phyloP scores from a whole-genome alignment of 2,797 vertebrate genomes.

The Liparis tanakae region DNA sequence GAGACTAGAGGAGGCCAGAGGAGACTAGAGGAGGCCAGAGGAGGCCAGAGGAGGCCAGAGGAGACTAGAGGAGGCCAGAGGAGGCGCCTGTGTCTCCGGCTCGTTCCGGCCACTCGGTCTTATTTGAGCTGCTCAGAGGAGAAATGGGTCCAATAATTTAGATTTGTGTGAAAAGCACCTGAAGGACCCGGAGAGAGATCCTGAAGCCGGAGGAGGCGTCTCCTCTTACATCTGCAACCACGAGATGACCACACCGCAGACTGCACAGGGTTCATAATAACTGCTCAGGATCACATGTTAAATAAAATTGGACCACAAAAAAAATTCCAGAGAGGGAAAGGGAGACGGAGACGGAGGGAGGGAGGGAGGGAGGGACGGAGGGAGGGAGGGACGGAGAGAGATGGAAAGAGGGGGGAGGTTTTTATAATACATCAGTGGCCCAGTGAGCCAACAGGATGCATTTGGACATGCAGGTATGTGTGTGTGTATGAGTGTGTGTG shows the following conservation, averaged over 20 bases:
- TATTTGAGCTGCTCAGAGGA: slow-evolving; percentile 27
- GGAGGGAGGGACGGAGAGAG: too few species aligned
- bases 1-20: too few species aligned
- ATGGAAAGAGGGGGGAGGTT: slow-evolving; percentile 27
- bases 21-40: too few species aligned
- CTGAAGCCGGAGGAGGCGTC: slow-evolving; percentile 24
- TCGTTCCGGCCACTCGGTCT: slow-evolving; percentile 27
- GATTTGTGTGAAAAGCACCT: slow-evolving; percentile 39
- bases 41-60: too few species aligned
- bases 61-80: slow-evolving; percentile 42
- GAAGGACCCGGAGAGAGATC: slow-evolving; percentile 31
- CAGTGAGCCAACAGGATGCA: slow-evolving; percentile 38
- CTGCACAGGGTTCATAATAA: background rate
- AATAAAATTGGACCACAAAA: background rate
- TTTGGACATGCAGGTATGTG: slow-evolving; percentile 22
- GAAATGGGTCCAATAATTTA: slow-evolving; percentile 35
- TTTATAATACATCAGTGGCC: slow-evolving; percentile 31
- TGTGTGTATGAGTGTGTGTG: background rate
- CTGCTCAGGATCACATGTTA: slow-evolving; percentile 35
- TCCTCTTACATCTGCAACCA: slow-evolving; percentile 20
- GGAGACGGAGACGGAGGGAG: slow-evolving; percentile 24
- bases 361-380: slow-evolving; percentile 20
- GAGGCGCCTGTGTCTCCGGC: slow-evolving; percentile 17
- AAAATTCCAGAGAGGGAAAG: slow-evolving; percentile 2
- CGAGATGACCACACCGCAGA: slow-evolving; percentile 24